Conservation (phyloP, 1,140 invertebrate genomes). For the Sinella curviseta region DNA sequence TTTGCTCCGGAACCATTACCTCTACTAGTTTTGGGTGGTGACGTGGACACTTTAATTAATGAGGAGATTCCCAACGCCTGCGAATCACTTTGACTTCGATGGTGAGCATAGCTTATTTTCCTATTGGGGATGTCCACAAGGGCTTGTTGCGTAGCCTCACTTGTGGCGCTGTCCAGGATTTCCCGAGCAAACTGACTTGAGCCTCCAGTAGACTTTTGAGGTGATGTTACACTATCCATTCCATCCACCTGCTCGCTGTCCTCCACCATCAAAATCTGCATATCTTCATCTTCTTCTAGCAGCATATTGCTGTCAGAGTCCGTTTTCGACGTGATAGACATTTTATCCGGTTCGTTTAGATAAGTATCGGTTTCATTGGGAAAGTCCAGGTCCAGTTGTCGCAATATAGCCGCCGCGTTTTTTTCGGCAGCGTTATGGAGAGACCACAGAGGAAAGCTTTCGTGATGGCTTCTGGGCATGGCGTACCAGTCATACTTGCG, state of each 20-base stretch:
- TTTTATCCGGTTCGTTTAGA: constrained; percentile 31
- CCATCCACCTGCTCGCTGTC: background rate
- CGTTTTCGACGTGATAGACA: constrained; percentile 34
- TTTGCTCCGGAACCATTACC: background rate
- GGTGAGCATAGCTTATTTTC: constrained; percentile 32
- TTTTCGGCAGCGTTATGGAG: constrained; percentile 4
- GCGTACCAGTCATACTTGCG: constrained; percentile 59
- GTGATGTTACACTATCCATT: background rate
- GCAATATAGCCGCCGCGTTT: background rate
- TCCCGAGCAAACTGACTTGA: constrained; percentile 5
- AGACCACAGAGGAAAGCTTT: constrained; percentile 44
- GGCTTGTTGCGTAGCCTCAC: background rate
- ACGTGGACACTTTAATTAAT: constrained; percentile 1
- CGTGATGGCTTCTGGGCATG: constrained; percentile 48
- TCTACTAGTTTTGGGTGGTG: background rate
- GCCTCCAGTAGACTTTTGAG: constrained; percentile 6
- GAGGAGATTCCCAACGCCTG: constrained; percentile 30
- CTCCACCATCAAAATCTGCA: constrained; percentile 15
- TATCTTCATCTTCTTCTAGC: constrained; percentile 39
- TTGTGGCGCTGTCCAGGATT: background rate
- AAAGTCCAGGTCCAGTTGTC: constrained; percentile 1
- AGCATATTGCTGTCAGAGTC: constrained; percentile 37
- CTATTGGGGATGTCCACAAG: background rate
- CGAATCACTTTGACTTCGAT: constrained; percentile 45
- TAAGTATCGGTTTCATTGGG: background rate